A percentile compares a stretch with the other conserved stretches of the same genome.
Evolutionary conservation across 2,113 vertebrate genomes (phyloP).

Genomic region (Halichoeres trimaculatus): DNA sequence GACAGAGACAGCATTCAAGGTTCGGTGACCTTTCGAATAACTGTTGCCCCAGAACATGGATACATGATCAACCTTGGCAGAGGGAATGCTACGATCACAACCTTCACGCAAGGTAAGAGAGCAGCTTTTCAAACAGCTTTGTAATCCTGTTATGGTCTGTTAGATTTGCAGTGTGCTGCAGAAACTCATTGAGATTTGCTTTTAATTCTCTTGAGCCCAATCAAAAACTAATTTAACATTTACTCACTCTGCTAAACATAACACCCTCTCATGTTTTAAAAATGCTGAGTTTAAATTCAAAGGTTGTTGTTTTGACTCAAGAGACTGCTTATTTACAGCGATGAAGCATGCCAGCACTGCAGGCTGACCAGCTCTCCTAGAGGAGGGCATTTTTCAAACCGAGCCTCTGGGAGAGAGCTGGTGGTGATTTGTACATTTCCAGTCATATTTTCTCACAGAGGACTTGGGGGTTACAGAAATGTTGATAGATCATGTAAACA

Average conservation of each 20-base stretch:
- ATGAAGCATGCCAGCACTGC: conserved; percentile 55
- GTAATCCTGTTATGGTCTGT: conserved; percentile 21
- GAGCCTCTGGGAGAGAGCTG: conserved; percentile 21
- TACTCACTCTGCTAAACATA: conserved; percentile 27
- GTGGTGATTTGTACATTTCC: conserved; percentile 38
- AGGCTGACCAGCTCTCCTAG: conserved; percentile 44
- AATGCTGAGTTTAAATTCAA: conserved; percentile 35
- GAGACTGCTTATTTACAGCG: conserved; percentile 48
- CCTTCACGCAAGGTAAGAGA: conserved; percentile 93
- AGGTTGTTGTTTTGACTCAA: conserved; percentile 52
- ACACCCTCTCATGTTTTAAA: conserved; percentile 36
- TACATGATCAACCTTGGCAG: conserved; percentile 90
- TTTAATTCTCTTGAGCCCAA: conserved; percentile 15
- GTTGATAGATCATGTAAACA: conserved; percentile 33
- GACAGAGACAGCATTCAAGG: conserved; percentile 88
- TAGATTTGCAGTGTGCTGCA: conserved; percentile 13
- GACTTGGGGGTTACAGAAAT: conserved; percentile 18
- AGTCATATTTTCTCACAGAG: conserved; percentile 29
- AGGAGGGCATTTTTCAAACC: conserved; percentile 45
- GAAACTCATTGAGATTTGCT: conserved; percentile 1
- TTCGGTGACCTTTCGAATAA: conserved; percentile 87
- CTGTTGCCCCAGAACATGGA: conserved; percentile 86
- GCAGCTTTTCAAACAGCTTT: conserved; percentile 17
- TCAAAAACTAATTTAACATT: conserved; percentile 39
- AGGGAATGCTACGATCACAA: conserved; percentile 91